Evolutionary conservation across 2,888 invertebrate species (phyloP), one percentile per base, ranked within the genome.

Genomic region (Idaea biselata): DNA sequence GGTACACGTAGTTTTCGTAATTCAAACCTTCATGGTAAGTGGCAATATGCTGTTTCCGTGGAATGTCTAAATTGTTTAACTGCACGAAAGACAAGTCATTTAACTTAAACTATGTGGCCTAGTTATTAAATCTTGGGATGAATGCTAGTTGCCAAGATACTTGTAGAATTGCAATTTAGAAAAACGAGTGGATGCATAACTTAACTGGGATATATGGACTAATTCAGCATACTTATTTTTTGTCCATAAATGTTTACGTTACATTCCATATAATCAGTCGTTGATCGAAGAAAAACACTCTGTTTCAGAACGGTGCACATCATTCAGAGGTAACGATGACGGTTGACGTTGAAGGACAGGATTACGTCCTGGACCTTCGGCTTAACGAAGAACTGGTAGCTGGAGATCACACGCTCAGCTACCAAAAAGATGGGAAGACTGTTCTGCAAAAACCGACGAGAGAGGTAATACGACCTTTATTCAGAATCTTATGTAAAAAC

Each of bases 351-450:
- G 94, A 95, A 73, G 95, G 95, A 58, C 93, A 94, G 79, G 93
- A 95, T 69, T 93, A 95, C 73, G 84, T 95, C 63, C 88, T 97
- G 73, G 96, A 97, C 83, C 93, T 97, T 65, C 93, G 94, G 75
- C 91, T 96, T 79, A 97, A 96, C 87, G 93, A 94, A 75, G 94
- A 95, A 73, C 93, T 97, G 72, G 92, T 97, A 68, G 93, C 96
- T 0, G 93, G 93, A 64, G 94, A 94, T 70, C 96, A 96, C 81
- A 93, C 95, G 76, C 88, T 94, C 72, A 93, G 91, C 73, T 93
- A 94, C 79, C 95, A 95, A 80, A 84, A 93, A 73, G 84, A 83
- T 84, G 95, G 82, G 16, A 82, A 91, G 79, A 91, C 93, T 69
- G 91, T 94, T 57, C 79, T 93, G 55, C 89, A 93, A 72, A 93